Evolutionary conservation across 2,113 vertebrate genomes (phyloP).

Genomic region (Tetrao urogallus): DNA sequence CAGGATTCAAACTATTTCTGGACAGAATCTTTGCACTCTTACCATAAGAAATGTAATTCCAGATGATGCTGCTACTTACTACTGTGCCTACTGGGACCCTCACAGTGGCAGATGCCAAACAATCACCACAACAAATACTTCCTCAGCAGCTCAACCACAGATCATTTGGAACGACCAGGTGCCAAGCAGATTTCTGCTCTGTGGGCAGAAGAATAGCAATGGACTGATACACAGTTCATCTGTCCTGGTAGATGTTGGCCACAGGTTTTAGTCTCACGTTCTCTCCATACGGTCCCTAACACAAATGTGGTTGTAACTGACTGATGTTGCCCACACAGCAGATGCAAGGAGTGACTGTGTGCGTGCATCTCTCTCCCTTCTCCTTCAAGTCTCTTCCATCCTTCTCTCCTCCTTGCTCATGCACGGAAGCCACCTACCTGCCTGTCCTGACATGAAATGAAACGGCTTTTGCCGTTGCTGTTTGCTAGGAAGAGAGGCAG

Average conservation of each 20-base stretch:
- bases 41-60: no score
- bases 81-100: no score
- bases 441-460: not conserved
- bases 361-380: not conserved
- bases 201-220: no score
- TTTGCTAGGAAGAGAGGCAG: fast-evolving
- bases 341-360: not conserved
- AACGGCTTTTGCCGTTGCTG: not conserved
- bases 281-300: not conserved
- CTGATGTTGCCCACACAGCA: not conserved
- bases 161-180: no score
- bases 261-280: not conserved
- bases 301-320: not conserved
- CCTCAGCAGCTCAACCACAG: no score
- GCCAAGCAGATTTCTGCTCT: no score
- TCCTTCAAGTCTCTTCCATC: not conserved
- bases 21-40: no score
- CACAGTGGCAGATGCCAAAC: no score
- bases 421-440: not conserved
- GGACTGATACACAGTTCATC: not conserved
- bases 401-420: not conserved
- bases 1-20: no score
- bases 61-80: no score
- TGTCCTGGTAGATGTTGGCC: not conserved
- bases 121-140: no score